Percentiles rank a stretch among this genome's conserved stretches.
Conservation (phyloP, 2,888 invertebrate genomes). For the Laspeyria flexula region DNA sequence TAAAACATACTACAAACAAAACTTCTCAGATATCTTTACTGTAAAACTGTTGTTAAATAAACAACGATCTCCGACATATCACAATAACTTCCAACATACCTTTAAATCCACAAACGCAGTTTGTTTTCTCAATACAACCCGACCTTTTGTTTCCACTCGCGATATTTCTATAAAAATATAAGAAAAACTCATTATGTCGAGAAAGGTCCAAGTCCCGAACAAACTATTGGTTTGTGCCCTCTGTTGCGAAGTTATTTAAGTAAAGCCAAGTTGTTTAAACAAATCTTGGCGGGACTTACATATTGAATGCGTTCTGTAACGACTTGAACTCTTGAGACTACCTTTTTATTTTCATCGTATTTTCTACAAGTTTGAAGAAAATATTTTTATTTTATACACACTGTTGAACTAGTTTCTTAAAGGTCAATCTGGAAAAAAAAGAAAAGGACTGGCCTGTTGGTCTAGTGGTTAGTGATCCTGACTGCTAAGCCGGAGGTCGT, state of each 20-base stretch:
- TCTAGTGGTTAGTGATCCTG: too few species aligned
- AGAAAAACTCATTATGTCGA: slow-evolving; percentile 32
- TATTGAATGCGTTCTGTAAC: slow-evolving; percentile 5
- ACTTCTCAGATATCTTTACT: not conserved
- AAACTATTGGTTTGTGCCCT: slow-evolving; percentile 28
- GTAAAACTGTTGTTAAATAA: not conserved
- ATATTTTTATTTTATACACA: not conserved
- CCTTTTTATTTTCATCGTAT: not conserved
- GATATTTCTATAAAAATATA: slow-evolving; percentile 28
- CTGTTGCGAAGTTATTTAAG: slow-evolving; percentile 36
- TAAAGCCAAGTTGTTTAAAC: slow-evolving; percentile 18
- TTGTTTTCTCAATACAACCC: slow-evolving; percentile 2
- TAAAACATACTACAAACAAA: too few species aligned
- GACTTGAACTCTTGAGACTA: not conserved
- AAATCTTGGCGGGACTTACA: slow-evolving; percentile 10
- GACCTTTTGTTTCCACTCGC: slow-evolving; percentile 13
- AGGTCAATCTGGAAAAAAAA: too few species aligned
- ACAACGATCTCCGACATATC: not conserved
- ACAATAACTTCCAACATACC: not conserved
- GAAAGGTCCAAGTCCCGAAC: slow-evolving; percentile 10
- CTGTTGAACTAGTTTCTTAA: not conserved
- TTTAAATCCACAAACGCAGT: not conserved
- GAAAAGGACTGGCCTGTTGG: too few species aligned
- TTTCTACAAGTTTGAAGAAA: slow-evolving; percentile 1
- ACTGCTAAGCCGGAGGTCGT: too few species aligned